Evolutionary conservation across 2,113 vertebrate species (phyloP).

Genomic region (Dascyllus trimaculatus): DNA sequence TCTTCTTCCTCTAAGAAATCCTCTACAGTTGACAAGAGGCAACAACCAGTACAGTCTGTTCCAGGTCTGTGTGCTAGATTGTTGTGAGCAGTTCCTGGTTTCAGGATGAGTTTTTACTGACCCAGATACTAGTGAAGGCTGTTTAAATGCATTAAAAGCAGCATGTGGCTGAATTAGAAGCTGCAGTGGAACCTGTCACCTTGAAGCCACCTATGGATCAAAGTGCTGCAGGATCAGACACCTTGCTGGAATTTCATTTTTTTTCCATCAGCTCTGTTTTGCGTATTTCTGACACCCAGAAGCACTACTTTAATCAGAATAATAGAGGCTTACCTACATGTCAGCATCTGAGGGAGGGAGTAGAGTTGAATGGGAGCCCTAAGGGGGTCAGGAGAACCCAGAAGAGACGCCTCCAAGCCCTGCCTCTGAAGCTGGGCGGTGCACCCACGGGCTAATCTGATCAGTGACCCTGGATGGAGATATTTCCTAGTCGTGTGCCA

Average conservation of each 20-base stretch:
- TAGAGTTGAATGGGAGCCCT: background rate
- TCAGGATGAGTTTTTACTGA: slow-evolving; percentile 32
- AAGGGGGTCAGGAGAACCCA: background rate
- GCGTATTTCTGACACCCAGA: background rate
- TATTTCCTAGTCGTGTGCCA: slow-evolving; percentile 23
- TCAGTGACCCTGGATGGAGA: slow-evolving; percentile 39
- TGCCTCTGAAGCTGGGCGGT: background rate
- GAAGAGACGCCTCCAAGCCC: background rate
- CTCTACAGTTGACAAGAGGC: background rate
- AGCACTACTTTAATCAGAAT: background rate
- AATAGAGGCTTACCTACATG: background rate
- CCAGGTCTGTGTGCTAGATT: background rate
- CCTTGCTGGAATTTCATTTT: background rate
- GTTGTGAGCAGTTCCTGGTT: slow-evolving; percentile 24
- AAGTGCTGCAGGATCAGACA: background rate
- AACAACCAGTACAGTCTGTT: slow-evolving; percentile 46
- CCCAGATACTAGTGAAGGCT: slow-evolving; percentile 30
- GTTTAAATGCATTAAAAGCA: slow-evolving; percentile 1
- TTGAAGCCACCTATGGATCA: slow-evolving; percentile 35
- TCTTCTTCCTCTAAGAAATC: background rate
- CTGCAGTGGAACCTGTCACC: slow-evolving; percentile 39
- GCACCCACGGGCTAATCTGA: background rate
- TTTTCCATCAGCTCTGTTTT: background rate
- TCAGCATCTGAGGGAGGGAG: background rate
- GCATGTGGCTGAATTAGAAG: background rate